These are phyloP conservation scores for Genyomyrus donnyi DNA, from an alignment of 2,113 vertebrate genomes.

Conservation along the genomic window DNA sequence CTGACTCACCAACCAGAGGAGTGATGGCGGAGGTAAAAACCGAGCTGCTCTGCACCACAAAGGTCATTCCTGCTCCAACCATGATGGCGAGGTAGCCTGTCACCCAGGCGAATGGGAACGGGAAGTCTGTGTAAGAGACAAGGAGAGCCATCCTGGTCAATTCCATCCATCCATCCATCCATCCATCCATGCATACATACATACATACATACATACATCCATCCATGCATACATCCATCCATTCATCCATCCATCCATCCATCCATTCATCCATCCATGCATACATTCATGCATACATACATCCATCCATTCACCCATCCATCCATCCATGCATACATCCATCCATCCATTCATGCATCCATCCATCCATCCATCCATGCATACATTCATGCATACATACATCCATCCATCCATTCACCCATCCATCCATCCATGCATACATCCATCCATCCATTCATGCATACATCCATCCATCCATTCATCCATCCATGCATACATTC, in stretches of 20 bases:
- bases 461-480: too few relatives aligned
- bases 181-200: accelerated
- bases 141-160: neutral
- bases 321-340: too few relatives aligned
- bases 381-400: too few relatives aligned
- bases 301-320: too few relatives aligned
- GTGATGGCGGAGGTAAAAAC: conserved; percentile 96
- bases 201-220: accelerated
- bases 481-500: accelerated
- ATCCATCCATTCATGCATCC: too few relatives aligned
- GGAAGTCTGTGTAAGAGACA: conserved; percentile 72
- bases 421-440: too few relatives aligned
- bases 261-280: too few relatives aligned
- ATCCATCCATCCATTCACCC: too few relatives aligned
- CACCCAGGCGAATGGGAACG: conserved; percentile 85
- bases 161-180: neutral
- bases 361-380: too few relatives aligned
- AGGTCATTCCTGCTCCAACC: conserved; percentile 91
- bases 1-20: conserved; percentile 83
- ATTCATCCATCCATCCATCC: accelerated
- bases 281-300: too few relatives aligned
- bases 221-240: accelerated
- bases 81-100: conserved; percentile 89
- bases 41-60: conserved; percentile 93
- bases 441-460: too few relatives aligned